Conservation (phyloP, 2,888 invertebrate species). For the Ceramica pisi region DNA sequence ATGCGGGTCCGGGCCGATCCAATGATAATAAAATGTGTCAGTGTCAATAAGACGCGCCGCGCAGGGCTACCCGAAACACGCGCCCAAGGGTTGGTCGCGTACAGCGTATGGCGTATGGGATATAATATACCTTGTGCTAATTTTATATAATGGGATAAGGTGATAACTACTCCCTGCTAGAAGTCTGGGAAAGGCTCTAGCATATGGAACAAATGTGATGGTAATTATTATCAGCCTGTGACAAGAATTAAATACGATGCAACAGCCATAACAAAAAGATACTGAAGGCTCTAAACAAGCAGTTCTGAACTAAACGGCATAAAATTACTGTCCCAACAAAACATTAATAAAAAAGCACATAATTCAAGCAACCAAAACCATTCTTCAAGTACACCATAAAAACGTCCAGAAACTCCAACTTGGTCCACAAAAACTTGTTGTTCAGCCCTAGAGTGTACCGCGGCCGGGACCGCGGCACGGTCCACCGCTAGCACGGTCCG, state of each 20-base stretch:
- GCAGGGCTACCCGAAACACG: constrained; percentile 25
- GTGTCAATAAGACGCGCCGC: constrained; percentile 68
- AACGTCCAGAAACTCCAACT: constrained; percentile 38
- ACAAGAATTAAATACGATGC: not conserved
- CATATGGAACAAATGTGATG: too few species aligned
- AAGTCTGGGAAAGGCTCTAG: too few species aligned
- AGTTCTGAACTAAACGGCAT: not conserved
- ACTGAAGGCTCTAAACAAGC: not conserved
- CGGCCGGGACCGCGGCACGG: constrained; percentile 28
- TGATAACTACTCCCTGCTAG: too few species aligned
- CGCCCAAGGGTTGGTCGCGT: constrained; percentile 3
- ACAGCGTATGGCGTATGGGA: not conserved
- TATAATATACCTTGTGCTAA: not conserved
- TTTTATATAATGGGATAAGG: not conserved
- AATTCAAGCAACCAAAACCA: constrained; percentile 45
- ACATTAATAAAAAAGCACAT: constrained; percentile 41
- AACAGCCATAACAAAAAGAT: not conserved
- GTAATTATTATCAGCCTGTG: too few species aligned
- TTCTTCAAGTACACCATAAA: constrained; percentile 49
- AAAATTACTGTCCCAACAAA: constrained; percentile 19
- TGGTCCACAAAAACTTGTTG: constrained; percentile 27
- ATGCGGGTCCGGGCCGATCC: constrained; percentile 46
- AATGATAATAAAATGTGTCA: constrained; percentile 75
- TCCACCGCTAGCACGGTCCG: constrained; percentile 36
- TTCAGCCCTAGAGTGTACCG: constrained; percentile 53